Conservation (phyloP, 2,113 vertebrate species). For the Eupsittula cactorum region DNA sequence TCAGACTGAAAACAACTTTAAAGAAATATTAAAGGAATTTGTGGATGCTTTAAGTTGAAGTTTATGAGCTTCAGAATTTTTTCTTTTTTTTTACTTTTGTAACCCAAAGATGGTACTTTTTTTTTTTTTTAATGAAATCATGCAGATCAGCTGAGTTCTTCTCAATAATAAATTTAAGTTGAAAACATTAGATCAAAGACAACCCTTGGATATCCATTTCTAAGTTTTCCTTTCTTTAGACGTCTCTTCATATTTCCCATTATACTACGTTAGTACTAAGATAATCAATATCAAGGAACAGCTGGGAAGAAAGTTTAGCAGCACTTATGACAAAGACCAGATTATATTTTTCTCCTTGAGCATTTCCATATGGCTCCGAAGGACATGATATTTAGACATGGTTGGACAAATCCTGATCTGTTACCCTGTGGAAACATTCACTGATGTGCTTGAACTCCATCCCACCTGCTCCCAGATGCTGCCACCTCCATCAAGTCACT, state of each 20-base stretch:
- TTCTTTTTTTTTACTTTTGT: not conserved
- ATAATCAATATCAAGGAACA: not conserved
- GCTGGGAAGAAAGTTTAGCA: not conserved
- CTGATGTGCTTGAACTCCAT: not conserved
- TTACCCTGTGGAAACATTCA: not conserved
- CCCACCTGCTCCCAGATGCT: not conserved
- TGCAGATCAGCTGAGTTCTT: not conserved
- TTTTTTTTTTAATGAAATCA: not conserved
- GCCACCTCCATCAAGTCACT: not conserved
- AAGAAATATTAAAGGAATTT: slow-evolving; percentile 11
- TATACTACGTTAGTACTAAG: not conserved
- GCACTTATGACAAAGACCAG: not conserved
- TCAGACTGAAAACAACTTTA: not conserved
- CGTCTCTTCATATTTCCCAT: not conserved
- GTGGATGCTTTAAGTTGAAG: not conserved
- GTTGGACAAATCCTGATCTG: not conserved
- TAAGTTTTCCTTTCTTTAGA: not conserved
- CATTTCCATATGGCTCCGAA: not conserved
- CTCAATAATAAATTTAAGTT: not conserved
- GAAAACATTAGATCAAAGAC: not conserved
- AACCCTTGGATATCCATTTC: not conserved
- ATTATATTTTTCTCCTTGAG: not conserved
- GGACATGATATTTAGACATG: not conserved
- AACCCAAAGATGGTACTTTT: not conserved
- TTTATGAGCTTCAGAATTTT: not conserved